These are phyloP conservation scores for Zaprionus inermis DNA, from an alignment of 1,140 invertebrate species.

Conservation along the genomic window DNA sequence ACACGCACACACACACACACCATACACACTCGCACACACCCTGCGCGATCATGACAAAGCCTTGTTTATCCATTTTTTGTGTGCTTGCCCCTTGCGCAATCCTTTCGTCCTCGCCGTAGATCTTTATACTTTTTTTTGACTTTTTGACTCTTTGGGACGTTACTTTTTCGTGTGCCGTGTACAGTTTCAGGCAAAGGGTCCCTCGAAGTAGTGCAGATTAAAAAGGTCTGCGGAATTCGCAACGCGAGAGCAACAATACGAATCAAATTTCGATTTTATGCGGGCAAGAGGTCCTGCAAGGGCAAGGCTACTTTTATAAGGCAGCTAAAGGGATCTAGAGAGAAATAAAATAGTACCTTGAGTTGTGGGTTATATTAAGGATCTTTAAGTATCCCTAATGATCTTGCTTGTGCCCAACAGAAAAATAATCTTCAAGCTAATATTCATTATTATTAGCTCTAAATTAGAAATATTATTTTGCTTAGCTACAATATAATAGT, in stretches of 20 bases:
- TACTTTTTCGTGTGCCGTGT: slow-evolving; percentile 57
- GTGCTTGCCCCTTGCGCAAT: slow-evolving; percentile 63
- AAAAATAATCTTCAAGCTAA: too few relatives aligned
- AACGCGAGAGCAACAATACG: background rate
- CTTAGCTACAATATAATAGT: too few relatives aligned
- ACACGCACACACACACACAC: slow-evolving; percentile 35
- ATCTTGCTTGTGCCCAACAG: too few relatives aligned
- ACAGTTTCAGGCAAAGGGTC: slow-evolving; percentile 39
- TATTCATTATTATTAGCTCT: too few relatives aligned
- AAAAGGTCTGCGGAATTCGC: slow-evolving; percentile 25
- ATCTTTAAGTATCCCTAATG: background rate
- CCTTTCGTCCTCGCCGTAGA: slow-evolving; percentile 71
- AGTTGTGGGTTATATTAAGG: background rate
- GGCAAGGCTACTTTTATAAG: background rate
- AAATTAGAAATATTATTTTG: too few relatives aligned
- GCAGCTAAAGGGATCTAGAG: too few relatives aligned
- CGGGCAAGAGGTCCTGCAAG: background rate
- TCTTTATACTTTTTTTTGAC: slow-evolving; percentile 5
- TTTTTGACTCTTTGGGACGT: slow-evolving; percentile 30
- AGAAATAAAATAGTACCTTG: background rate
- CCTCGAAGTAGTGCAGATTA: background rate
- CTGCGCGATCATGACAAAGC: slow-evolving; percentile 33
- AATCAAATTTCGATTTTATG: background rate
- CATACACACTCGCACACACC: slow-evolving; percentile 39
- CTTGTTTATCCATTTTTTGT: slow-evolving; percentile 54